Evolutionary conservation across 2,888 invertebrate genomes (phyloP), one percentile per base, ranked within the genome.

Genomic region (Lithophane leautieri): DNA sequence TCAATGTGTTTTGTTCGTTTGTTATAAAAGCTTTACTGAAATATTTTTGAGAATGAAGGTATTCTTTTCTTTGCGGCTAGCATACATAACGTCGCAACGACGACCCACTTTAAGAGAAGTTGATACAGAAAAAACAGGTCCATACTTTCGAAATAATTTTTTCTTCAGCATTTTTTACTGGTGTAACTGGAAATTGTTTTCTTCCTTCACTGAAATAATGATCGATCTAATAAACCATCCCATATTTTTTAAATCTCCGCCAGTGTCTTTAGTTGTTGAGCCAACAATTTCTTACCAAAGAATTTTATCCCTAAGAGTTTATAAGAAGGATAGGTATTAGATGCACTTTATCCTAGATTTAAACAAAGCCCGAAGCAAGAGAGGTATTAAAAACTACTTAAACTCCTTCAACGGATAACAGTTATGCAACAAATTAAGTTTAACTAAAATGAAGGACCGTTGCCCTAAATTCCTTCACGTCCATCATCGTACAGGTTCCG

Each of bases 401-500:
- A 69, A 78, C 73, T 63, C 60, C 73, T 73, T 70, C 50, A 52
- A 12, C 42, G 68, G 63, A 66, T 72, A 69, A 68, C 76, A 52
- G 68, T 78, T 73, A 67, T 56, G 56, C 50, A 28, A 78, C 62
- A 70, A 78, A 82, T 81, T 78, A 47, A 78, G 70, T 78, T 82
- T 12, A 42, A 50, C 67, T 56, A 52, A 60, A 73, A 70, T 70
- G 63, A 34, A 56, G 58, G 67, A 14, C 61, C 67, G 63, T 47
- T 82, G 63, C 28, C 70, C 78, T 73, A 70, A 78, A 81, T 82
- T 82, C 60, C 78, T 78, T 6, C 14, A 73, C 67, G 73, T 82
- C 70, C 60, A 78, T 81, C 82, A 81, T 82, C 70, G 34, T 62
- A 58, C 25, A 81, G 34, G 62, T 73, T 42, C 52, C 58, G 73